Conservation (phyloP, 2,888 invertebrate species). For the Drosophila quinaria region DNA sequence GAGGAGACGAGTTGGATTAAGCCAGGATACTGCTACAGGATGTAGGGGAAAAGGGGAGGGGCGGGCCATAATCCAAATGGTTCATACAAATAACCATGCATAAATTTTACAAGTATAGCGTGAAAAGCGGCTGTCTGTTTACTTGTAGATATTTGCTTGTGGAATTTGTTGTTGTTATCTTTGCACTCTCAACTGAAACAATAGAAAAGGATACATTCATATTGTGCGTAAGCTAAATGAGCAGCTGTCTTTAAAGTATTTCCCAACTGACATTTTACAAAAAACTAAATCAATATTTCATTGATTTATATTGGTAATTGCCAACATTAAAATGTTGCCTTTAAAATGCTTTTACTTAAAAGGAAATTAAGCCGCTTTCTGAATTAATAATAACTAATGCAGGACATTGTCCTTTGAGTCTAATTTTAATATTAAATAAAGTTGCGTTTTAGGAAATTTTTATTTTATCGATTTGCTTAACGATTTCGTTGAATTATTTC, state of each 20-base stretch:
- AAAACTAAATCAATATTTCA: conserved; percentile 6
- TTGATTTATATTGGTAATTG: conserved; percentile 14
- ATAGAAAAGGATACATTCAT: conserved; percentile 14
- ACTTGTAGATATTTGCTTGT: conserved; percentile 52
- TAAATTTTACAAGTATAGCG: conserved; percentile 65
- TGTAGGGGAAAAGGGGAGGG: neutral
- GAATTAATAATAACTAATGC: conserved; percentile 4
- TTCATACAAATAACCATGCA: conserved; percentile 69
- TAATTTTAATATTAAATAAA: neutral
- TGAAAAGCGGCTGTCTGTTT: conserved; percentile 62
- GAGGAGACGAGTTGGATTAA: conserved; percentile 5
- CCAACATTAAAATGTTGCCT: neutral
- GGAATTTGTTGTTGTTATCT: conserved; percentile 35
- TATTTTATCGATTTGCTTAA: neutral
- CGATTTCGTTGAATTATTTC: neutral
- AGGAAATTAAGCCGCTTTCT: neutral
- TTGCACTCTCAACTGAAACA: conserved; percentile 11
- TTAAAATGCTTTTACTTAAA: conserved; percentile 4
- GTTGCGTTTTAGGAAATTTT: neutral
- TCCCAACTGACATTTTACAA: neutral
- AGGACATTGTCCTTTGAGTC: neutral
- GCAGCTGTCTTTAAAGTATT: neutral
- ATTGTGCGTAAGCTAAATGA: neutral
- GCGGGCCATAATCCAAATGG: conserved; percentile 63
- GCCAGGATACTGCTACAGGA: neutral